Conservation (phyloP, 2,797 vertebrate genomes). For the Acipenser transmontanus region DNA sequence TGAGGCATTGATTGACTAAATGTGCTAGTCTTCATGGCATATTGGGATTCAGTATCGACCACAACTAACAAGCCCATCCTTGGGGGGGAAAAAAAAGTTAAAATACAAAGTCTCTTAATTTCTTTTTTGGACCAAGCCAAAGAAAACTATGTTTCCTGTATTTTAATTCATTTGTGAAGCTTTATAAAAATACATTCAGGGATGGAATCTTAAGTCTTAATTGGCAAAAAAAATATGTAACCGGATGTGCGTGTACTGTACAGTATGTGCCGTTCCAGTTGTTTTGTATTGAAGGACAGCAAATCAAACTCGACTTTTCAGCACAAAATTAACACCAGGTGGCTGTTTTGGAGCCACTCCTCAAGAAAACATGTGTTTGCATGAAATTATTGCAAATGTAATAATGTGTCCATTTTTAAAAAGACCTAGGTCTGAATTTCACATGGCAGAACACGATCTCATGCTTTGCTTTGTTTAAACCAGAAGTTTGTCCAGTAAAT, state of each 20-base stretch:
- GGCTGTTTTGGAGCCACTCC: not conserved
- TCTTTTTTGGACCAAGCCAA: slow-evolving; percentile 15
- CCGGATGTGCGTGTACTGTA: not conserved
- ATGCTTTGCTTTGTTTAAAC: too few relatives aligned
- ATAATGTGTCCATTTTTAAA: too few relatives aligned
- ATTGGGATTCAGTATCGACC: too few relatives aligned
- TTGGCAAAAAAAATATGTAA: slow-evolving; percentile 9
- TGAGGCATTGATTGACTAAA: too few relatives aligned
- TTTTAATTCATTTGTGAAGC: slow-evolving; percentile 6
- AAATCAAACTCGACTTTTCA: not conserved
- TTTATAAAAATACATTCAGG: slow-evolving; percentile 8
- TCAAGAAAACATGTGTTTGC: not conserved
- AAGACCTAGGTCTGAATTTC: too few relatives aligned
- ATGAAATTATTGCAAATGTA: not conserved
- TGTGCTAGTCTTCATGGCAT: too few relatives aligned
- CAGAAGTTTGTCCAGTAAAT: too few relatives aligned
- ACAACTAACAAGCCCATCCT: too few relatives aligned
- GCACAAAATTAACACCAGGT: slow-evolving; percentile 6
- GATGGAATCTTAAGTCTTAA: slow-evolving; percentile 8
- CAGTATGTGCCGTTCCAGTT: not conserved
- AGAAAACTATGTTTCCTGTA: slow-evolving; percentile 10
- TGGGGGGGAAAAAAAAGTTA: too few relatives aligned
- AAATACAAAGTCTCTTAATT: not conserved
- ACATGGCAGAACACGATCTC: too few relatives aligned
- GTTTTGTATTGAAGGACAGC: slow-evolving; percentile 1